phyloP scores from a whole-genome alignment of 2,888 invertebrate species.

The Lasioglossum malachurum region DNA sequence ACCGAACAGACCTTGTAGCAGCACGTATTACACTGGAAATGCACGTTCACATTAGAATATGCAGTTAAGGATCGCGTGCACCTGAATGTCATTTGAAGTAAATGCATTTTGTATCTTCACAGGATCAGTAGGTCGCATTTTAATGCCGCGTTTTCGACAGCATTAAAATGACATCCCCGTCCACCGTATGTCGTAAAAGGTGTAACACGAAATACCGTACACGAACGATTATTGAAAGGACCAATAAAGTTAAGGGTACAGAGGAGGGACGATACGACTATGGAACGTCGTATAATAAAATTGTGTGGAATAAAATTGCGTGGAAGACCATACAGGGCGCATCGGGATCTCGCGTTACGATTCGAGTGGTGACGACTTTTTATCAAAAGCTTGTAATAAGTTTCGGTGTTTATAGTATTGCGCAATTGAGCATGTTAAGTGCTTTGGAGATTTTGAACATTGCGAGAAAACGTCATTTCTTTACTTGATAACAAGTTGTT shows the following conservation, averaged over 20 bases:
- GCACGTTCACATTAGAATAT: background rate
- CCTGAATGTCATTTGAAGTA: constrained; percentile 39
- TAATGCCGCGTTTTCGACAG: constrained; percentile 1
- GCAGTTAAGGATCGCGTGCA: constrained; percentile 43
- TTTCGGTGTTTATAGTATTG: background rate
- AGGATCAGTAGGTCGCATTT: constrained; percentile 11
- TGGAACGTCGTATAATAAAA: background rate
- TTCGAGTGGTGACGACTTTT: background rate
- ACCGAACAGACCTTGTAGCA: no score
- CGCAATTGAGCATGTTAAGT: background rate
- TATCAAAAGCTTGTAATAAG: background rate
- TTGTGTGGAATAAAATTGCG: background rate
- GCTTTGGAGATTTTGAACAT: background rate
- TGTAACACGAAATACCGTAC: constrained; percentile 20
- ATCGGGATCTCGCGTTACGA: background rate
- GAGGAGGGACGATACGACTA: constrained; percentile 2
- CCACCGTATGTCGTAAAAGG: constrained; percentile 18
- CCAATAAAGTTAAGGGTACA: constrained; percentile 19
- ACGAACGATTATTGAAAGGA: constrained; percentile 23
- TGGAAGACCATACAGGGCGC: background rate
- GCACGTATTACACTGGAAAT: background rate
- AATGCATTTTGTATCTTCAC: constrained; percentile 13
- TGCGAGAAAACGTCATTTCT: background rate
- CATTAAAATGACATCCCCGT: background rate
- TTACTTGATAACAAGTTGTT: background rate